Conservation (phyloP, 2,113 vertebrate genomes). For the Balaenoptera acutorostrata region DNA sequence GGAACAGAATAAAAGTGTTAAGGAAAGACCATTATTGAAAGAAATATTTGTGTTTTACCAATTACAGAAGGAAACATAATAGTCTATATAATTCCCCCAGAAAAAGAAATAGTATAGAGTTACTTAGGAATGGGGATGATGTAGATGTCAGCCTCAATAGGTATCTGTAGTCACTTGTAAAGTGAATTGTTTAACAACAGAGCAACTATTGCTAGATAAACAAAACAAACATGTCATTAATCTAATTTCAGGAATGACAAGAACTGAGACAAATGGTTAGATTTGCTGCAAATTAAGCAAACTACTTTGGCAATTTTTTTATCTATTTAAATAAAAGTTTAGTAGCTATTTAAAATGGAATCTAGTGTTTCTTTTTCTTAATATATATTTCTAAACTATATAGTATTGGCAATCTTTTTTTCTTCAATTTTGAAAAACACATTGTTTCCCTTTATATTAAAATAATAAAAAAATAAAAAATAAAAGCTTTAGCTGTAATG, state of each 20-base stretch:
- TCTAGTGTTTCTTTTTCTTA: background rate
- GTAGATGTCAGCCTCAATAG: background rate
- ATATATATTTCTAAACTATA: background rate
- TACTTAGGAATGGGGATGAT: background rate
- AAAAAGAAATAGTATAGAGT: background rate
- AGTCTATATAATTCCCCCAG: background rate
- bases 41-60: background rate
- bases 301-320: background rate
- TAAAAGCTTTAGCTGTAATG: background rate
- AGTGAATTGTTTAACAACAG: background rate
- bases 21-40: background rate
- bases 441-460: constrained; percentile 18
- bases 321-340: background rate
- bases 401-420: background rate
- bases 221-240: background rate
- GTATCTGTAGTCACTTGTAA: background rate
- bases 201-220: background rate
- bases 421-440: background rate
- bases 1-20: background rate
- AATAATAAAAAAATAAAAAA: background rate
- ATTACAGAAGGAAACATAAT: background rate
- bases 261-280: background rate
- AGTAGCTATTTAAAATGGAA: background rate
- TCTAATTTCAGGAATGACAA: background rate
- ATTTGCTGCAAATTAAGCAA: background rate